phyloP scores from a whole-genome alignment of 2,888 invertebrate genomes.

The Polietes domitor region DNA sequence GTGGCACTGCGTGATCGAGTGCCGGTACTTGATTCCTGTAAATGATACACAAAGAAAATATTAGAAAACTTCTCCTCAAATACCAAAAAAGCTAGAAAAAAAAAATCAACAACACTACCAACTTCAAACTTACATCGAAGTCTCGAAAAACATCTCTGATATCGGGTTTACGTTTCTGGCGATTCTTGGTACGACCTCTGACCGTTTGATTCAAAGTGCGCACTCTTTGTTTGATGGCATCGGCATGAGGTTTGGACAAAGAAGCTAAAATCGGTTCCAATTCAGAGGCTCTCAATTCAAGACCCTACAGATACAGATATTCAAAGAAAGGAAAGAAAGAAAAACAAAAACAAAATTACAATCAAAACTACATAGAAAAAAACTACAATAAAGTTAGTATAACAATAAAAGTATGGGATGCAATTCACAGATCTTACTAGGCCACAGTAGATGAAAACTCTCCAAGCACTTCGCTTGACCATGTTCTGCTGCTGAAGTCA shows the following conservation, averaged over 20 bases:
- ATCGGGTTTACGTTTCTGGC: slow-evolving; percentile 87
- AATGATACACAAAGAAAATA: neutral
- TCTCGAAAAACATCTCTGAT: slow-evolving; percentile 92
- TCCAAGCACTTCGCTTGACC: neutral
- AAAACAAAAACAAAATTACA: slow-evolving; percentile 15
- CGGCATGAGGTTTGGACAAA: slow-evolving; percentile 86
- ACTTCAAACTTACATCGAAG: slow-evolving; percentile 84
- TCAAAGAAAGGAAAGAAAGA: neutral
- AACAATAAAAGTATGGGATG: too few relatives aligned
- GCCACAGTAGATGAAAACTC: neutral
- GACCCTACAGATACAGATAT: slow-evolving; percentile 75
- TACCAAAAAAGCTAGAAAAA: neutral
- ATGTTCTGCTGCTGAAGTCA: neutral
- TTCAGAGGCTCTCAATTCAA: slow-evolving; percentile 83
- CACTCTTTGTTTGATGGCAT: slow-evolving; percentile 87
- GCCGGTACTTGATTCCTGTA: slow-evolving; percentile 90
- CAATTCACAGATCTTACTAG: neutral
- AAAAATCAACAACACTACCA: neutral
- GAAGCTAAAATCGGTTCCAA: slow-evolving; percentile 82
- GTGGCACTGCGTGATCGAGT: slow-evolving; percentile 93
- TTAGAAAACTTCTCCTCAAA: neutral
- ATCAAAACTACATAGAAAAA: neutral
- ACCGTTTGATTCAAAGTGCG: slow-evolving; percentile 88
- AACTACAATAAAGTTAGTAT: neutral
- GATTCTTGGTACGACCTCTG: slow-evolving; percentile 83